Base-by-base conservation (phyloP, 2,888 invertebrate species). In the Limnephilus auricula region DNA sequence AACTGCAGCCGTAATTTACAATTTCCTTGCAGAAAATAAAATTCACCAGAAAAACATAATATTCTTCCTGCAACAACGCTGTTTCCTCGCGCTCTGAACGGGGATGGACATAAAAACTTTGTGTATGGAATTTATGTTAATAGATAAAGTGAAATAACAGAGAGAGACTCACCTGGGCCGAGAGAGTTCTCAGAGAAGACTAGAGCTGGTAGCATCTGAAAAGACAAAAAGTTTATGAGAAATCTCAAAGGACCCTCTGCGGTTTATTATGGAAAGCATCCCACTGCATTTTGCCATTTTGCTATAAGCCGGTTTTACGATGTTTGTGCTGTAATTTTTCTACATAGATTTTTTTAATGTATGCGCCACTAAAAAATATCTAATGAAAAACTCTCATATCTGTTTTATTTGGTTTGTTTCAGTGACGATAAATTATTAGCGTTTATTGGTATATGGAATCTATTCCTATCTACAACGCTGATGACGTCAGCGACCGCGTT, bases 141-240 rank as follows among this genome's bases (percentile, higher is more conserved):
- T 37, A 34, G 34, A 82, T 32, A 32, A 82, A 82, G 34, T 82
- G 31, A 3, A 82, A 82, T 82, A 82, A 82, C 65, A 82, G 82
- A 34, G 32, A 2, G 34, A 34, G 34, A 2, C 32, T 82, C 34
- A 82, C 82, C 82, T 82, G 82, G 25, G 34, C 37, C 65, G 65
- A n/a, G 25, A 65, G 9, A 65, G 65, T 65, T 65, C 25, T n/a
- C 10, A 6, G 82, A 32, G 80, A 82, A 32, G 82, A n/a, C 5
- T 25, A 34, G 82, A 82, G 82, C 82, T 82, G 32, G 34, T 6
- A 82, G 9, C 82, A 82, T 82, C 82, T 82, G 82, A 82, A 82
- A 82, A 82, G 31, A 82, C 31, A 82, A 82, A 82, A 82, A 82
- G 82, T 82, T 82, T 34, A 82, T 82, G 82, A 82, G 25, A 82